Percentiles rank a stretch among this genome's conserved stretches.
Evolutionary conservation across 2,113 vertebrate species (phyloP).

Genomic region (Chamaetylas fuelleborni): DNA sequence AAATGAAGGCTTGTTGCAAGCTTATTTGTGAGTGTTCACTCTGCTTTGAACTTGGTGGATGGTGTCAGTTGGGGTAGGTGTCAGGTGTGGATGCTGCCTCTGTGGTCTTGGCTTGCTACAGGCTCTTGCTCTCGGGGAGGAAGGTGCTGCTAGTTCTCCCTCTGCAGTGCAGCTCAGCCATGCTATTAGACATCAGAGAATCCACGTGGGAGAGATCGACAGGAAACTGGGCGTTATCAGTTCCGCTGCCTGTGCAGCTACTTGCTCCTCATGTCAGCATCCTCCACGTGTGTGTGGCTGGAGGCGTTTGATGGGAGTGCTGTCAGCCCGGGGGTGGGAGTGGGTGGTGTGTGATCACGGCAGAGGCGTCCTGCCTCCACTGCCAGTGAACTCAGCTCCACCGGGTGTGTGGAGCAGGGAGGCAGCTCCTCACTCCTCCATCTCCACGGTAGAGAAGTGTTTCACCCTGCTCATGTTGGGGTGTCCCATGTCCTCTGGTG

Average conservation of each 20-base stretch:
- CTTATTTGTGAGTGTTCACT: not conserved
- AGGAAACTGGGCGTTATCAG: conserved; percentile 59
- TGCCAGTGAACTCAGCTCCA: not conserved
- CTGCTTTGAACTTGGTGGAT: conserved; percentile 10
- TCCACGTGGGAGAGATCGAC: conserved; percentile 68
- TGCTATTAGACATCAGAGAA: conserved; percentile 62
- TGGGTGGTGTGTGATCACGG: conserved; percentile 9
- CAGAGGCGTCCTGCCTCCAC: conserved; percentile 49
- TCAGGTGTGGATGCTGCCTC: not conserved
- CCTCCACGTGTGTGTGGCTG: conserved; percentile 63
- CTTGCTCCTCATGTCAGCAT: conserved; percentile 59
- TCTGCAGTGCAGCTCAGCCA: conserved; percentile 60
- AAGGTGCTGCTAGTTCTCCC: conserved; percentile 4
- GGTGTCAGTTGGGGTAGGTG: not conserved
- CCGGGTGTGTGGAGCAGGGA: not conserved
- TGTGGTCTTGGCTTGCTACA: not conserved
- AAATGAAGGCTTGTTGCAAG: conserved; percentile 10
- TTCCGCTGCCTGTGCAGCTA: conserved; percentile 65
- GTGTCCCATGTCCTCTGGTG: not conserved
- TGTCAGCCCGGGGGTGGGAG: conserved; percentile 61
- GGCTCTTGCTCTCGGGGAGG: not conserved
- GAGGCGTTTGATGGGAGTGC: conserved; percentile 69
- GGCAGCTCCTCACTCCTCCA: not conserved
- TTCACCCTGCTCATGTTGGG: not conserved
- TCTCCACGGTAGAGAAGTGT: fast-evolving